These are phyloP conservation scores for Diglossa cyanea DNA, from an alignment of 2,797 vertebrate genomes.

Conservation along the genomic window DNA sequence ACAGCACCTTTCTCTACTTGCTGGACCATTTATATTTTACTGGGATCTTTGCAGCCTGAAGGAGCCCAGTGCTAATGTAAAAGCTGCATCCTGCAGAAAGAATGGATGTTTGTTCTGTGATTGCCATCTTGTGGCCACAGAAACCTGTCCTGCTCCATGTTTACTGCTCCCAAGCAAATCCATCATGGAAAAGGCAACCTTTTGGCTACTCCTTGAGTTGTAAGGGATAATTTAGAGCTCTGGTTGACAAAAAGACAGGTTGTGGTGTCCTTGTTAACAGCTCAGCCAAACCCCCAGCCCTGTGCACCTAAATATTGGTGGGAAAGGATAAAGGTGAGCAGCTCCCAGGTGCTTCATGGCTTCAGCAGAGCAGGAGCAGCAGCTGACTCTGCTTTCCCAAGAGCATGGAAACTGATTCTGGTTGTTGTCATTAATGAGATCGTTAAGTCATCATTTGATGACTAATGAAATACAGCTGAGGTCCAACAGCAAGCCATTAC, in stretches of 20 bases:
- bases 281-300: background rate
- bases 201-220: background rate
- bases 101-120: constrained; percentile 26
- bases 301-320: background rate
- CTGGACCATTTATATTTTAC: background rate
- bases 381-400: background rate
- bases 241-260: background rate
- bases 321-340: background rate
- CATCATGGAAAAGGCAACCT: background rate
- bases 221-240: background rate
- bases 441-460: background rate
- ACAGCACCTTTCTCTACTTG: background rate
- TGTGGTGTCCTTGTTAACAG: background rate
- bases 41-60: background rate
- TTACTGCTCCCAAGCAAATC: background rate
- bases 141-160: background rate
- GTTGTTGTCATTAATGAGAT: background rate
- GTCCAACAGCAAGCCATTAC: background rate
- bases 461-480: background rate
- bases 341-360: background rate
- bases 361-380: background rate
- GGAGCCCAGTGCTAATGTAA: background rate
- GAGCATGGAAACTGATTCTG: background rate
- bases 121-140: constrained; percentile 73
- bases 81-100: background rate